A percentile compares a stretch with the other conserved stretches of the same genome.
phyloP scores from a whole-genome alignment of 2,113 vertebrate genomes.

The Varanus salvator region DNA sequence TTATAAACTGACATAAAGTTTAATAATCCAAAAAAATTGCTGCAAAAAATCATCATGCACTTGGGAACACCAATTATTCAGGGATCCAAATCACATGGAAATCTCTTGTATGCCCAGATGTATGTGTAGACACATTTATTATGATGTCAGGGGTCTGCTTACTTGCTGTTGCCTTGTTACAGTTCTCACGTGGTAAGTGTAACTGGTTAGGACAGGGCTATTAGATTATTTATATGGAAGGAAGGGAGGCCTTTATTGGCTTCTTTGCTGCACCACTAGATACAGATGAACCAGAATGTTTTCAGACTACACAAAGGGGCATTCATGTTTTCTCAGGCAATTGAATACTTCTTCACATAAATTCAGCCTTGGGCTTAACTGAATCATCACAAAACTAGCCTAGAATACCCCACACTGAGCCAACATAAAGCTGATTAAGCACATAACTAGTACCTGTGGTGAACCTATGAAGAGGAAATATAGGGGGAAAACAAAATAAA shows the following conservation, averaged over 20 bases:
- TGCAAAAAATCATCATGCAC: too few relatives aligned
- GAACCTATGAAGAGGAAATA: not conserved
- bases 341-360: not conserved
- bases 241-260: not conserved
- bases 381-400: not conserved
- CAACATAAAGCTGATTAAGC: not conserved
- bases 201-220: too few relatives aligned
- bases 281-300: not conserved
- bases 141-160: too few relatives aligned
- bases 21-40: too few relatives aligned
- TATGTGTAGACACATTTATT: too few relatives aligned
- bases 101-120: too few relatives aligned
- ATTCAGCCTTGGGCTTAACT: not conserved
- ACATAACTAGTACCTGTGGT: not conserved
- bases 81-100: too few relatives aligned
- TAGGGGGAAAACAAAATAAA: not conserved
- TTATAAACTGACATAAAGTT: too few relatives aligned
- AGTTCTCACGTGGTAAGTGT: too few relatives aligned
- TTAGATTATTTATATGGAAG: not conserved
- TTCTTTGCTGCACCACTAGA: not conserved
- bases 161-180: too few relatives aligned
- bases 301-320: not conserved
- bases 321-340: not conserved
- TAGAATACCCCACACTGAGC: not conserved
- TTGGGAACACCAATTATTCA: too few relatives aligned